These are phyloP conservation scores for Marasmarcha lunaedactyla DNA, from an alignment of 2,888 invertebrate genomes.

Conservation along the genomic window DNA sequence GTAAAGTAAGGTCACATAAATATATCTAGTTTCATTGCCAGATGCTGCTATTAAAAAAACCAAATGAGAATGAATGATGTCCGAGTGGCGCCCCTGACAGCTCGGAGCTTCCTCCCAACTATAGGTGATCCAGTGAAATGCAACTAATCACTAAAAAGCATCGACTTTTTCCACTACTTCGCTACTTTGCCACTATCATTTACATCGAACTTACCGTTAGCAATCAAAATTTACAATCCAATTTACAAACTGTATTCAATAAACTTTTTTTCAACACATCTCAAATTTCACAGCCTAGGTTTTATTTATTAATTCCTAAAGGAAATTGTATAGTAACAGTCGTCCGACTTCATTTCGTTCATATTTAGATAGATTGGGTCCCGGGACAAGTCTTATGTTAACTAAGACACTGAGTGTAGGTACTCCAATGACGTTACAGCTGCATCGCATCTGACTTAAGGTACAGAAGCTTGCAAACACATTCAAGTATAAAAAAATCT, in stretches of 20 bases:
- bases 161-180: conserved; percentile 20
- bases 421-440: conserved; percentile 1
- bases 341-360: too few relatives aligned
- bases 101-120: conserved; percentile 30
- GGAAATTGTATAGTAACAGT: too few relatives aligned
- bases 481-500: too few relatives aligned
- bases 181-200: not conserved
- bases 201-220: conserved; percentile 61
- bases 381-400: not conserved
- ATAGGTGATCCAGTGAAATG: conserved; percentile 46
- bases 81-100: conserved; percentile 21
- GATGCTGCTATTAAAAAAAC: conserved; percentile 42
- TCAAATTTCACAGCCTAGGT: too few relatives aligned
- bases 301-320: too few relatives aligned
- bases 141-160: conserved; percentile 52
- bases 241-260: conserved; percentile 12
- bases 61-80: conserved; percentile 51
- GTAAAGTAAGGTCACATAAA: conserved; percentile 28
- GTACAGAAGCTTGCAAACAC: too few relatives aligned
- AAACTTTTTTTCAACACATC: conserved; percentile 5
- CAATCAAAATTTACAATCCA: conserved; percentile 49
- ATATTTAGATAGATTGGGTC: too few relatives aligned
- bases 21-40: conserved; percentile 39
- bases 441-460: too few relatives aligned
- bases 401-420: not conserved